phyloP scores from a whole-genome alignment of 2,888 invertebrate species.

The Mycalesis mineus region DNA sequence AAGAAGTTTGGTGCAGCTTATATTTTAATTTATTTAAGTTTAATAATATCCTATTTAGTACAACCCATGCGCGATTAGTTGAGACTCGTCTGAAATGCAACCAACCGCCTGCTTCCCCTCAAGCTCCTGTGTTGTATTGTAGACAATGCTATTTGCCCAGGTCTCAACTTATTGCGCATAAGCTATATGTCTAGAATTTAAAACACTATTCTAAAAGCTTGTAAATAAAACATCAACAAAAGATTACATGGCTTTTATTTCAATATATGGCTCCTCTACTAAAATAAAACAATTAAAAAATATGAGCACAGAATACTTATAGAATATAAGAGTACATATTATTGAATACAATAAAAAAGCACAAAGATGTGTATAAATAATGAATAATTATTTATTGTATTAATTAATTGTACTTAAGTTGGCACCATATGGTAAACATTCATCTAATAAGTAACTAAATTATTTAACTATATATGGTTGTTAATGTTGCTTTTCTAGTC shows the following conservation, averaged over 20 bases:
- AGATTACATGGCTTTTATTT: conserved; percentile 27
- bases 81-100: too few relatives aligned
- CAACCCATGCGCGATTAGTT: too few relatives aligned
- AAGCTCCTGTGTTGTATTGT: too few relatives aligned
- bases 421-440: conserved; percentile 63
- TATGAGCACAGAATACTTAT: conserved; percentile 12
- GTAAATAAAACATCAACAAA: conserved; percentile 19
- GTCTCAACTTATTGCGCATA: too few relatives aligned
- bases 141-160: too few relatives aligned
- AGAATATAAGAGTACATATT: not conserved
- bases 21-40: too few relatives aligned
- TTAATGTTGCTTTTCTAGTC: too few relatives aligned
- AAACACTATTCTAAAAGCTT: not conserved
- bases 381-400: conserved; percentile 18
- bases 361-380: conserved; percentile 23
- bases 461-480: not conserved
- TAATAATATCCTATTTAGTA: too few relatives aligned
- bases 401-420: conserved; percentile 43
- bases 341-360: conserved; percentile 14
- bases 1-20: too few relatives aligned
- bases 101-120: too few relatives aligned
- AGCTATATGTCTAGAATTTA: too few relatives aligned
- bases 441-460: conserved; percentile 3
- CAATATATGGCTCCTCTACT: conserved; percentile 28
- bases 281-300: conserved; percentile 21